A percentile compares a stretch with the other conserved stretches of the same genome.
phyloP scores from a whole-genome alignment of 2,888 invertebrate genomes.

The Orthosia gracilis region DNA sequence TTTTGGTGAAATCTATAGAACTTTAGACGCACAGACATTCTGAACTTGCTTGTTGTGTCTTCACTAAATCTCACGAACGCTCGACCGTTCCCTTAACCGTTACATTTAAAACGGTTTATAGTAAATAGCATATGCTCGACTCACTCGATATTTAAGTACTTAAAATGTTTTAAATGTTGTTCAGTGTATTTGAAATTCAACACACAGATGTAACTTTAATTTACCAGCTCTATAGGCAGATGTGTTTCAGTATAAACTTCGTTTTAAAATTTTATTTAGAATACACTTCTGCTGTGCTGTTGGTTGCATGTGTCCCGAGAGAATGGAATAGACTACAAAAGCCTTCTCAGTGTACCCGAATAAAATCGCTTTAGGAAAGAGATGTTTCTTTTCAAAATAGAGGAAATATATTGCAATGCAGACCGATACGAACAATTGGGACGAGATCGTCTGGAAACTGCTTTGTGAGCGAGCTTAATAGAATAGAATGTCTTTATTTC shows the following conservation, averaged over 20 bases:
- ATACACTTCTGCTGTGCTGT: no score
- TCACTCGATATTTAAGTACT: conserved; percentile 1
- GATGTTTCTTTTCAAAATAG: neutral
- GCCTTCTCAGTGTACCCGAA: neutral
- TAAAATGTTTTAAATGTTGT: neutral
- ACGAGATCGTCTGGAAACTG: conserved; percentile 3
- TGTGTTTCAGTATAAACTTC: conserved; percentile 23
- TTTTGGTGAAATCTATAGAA: neutral
- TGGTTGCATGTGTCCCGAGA: no score
- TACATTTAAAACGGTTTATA: conserved; percentile 53
- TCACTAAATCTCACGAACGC: neutral
- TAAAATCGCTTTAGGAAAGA: neutral
- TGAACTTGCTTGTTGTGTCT: neutral
- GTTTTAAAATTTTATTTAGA: neutral
- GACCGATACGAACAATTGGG: neutral
- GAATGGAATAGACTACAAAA: neutral
- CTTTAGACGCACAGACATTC: neutral
- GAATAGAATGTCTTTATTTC: no score
- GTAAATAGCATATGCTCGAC: conserved; percentile 35
- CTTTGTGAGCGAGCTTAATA: no score
- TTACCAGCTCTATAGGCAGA: conserved; percentile 12
- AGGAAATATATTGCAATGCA: neutral
- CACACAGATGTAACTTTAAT: conserved; percentile 9
- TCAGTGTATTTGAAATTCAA: conserved; percentile 19
- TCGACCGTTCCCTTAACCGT: neutral